Evolutionary conservation across 2,888 invertebrate species (phyloP), one percentile per base, ranked within the genome.

Genomic region (Caenorhabditis sinica): DNA sequence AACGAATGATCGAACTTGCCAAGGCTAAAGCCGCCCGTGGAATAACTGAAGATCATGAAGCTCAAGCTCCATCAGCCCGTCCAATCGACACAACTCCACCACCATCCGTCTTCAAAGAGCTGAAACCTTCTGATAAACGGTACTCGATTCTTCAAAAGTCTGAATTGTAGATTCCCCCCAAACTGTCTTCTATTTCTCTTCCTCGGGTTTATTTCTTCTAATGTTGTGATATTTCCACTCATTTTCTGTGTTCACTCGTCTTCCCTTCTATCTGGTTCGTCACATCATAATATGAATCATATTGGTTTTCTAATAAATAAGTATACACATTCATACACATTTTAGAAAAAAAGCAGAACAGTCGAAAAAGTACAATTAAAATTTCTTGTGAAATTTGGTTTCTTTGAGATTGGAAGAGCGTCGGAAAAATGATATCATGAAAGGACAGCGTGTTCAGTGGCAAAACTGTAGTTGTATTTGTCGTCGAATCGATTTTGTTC

Each of bases 91-190:
- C 92, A 28, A 92, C 91, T 2, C 92, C 92, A 28, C 90, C 90
- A 25, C 90, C 91, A 11, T 92, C 92, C 30, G 96, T 97, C 9
- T 99, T 99, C 94, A 97, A 96, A 93, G 97, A 98, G 93, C 94
- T 99, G 76, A 97, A 96, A 20, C 98, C 99, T 6, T 98, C 98
- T 86, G 96, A 96, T 93, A 97, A 97, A 93, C 95, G 98, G 93
- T 99, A 99, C 94, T 98, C 98, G 15, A 94, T 99, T 88, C 95
- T 98, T 15, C 87, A 86, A 40, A 92, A 92, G 83, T 88, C 90
- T 53, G 92, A 92, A 73, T 77, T 92, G 60, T 92, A 86, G 71
- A 69, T 51, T 33, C 36, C 13, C 13, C 15, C 13, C n/a, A 8
- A 11, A 45, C 30, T 11, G n/a, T 69, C 45, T 45, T 60, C 43